Base-by-base conservation (phyloP, 2,113 vertebrate genomes). In the Oreocharis arfaki region DNA sequence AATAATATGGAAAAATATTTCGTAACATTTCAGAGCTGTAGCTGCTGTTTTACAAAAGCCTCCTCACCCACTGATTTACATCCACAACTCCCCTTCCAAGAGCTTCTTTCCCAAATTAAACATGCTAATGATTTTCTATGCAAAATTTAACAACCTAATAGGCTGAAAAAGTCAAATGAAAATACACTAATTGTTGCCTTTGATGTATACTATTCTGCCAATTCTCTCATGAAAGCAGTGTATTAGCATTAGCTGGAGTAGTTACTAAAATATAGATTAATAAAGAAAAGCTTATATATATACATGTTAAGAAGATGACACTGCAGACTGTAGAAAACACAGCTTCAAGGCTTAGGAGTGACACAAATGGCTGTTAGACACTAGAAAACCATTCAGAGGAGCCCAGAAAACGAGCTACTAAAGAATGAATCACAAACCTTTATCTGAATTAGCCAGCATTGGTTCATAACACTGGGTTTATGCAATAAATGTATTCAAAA, bases 111-210 rank as follows among this genome's bases (percentile, higher is more conserved):
- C 81, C 91, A 91, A 44, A 94, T 89, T 89, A 97, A 95, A 96
- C 59, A 96, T 53, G 78, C 53, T 88, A 96, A 95, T 92, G 96
- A 95, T 96, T 95, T 96, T 96, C 93, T 92, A 92, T 95, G 95
- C 95, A 97, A 96, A 97, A 96, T 97, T 96, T 97, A 96, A 97
- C 93, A 95, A 81, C 67, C 95, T 77, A 96, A 86, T 90, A 90
- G 61, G 65, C 93, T 90, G 92, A 87, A 93, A 37, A 95, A 93
- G 79, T 90, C 84, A 84, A 96, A 94, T 84, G 76, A 94, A 92
- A 87, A 95, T 61, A 91, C 53, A 14, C 94, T 96, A 97, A 95
- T 89, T 91, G 92, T 71, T 95, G 91, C 93, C 73, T 94, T 95
- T 94, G 85, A 94, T 95, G 81, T 81, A 87, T 82, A 94, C 81